These are phyloP conservation scores for Sepioteuthis lessoniana DNA, from an alignment of 2,888 invertebrate species.

Conservation along the genomic window DNA sequence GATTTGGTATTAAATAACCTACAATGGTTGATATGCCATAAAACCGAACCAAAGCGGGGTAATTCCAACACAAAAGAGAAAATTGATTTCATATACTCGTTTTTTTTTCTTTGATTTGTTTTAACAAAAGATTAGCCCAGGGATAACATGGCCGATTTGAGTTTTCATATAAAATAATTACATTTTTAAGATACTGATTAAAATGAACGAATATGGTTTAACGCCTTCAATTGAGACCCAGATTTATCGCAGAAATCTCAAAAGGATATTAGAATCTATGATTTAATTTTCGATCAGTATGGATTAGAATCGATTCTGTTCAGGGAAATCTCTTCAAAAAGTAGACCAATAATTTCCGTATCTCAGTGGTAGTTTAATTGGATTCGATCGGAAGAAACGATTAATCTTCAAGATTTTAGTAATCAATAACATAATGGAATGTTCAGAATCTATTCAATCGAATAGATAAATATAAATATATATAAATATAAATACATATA, in stretches of 20 bases:
- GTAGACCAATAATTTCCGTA: neutral
- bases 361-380: neutral
- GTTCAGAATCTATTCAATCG: neutral
- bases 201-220: neutral
- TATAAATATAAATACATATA: too few relatives aligned
- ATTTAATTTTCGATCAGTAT: neutral
- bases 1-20: too few relatives aligned
- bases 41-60: too few relatives aligned
- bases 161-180: neutral
- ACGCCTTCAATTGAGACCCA: neutral
- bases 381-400: neutral
- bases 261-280: neutral
- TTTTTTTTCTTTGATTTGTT: neutral
- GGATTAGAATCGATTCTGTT: neutral
- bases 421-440: neutral
- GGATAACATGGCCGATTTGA: neutral
- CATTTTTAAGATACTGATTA: neutral
- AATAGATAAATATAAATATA: neutral
- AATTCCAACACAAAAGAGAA: too few relatives aligned
- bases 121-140: neutral
- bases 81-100: too few relatives aligned
- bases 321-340: neutral
- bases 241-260: neutral
- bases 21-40: too few relatives aligned
- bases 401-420: neutral